phyloP scores from a whole-genome alignment of 2,113 vertebrate species.

The Hemiprocne comata region DNA sequence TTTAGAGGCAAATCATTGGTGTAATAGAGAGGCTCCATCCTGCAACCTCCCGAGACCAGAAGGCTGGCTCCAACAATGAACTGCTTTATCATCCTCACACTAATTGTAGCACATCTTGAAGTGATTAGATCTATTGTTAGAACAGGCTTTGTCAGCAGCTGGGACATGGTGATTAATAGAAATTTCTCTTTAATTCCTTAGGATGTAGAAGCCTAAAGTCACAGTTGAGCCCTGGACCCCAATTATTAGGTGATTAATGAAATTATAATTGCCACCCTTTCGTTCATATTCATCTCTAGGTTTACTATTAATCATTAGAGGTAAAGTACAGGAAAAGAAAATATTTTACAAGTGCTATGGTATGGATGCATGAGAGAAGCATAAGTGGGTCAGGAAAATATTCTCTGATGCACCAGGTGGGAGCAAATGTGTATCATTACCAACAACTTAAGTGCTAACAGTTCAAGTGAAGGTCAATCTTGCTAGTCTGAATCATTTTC shows the following conservation, averaged over 20 bases:
- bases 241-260: slow-evolving; percentile 88
- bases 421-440: slow-evolving; percentile 37
- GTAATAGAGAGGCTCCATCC: slow-evolving; percentile 71
- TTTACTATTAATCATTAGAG: slow-evolving; percentile 76
- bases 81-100: slow-evolving; percentile 84
- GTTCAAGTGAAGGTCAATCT: slow-evolving; percentile 46
- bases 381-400: slow-evolving; percentile 3
- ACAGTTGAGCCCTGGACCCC: slow-evolving; percentile 75
- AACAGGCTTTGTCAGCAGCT: slow-evolving; percentile 79
- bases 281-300: slow-evolving; percentile 71
- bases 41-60: slow-evolving; percentile 70
- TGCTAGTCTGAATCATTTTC: slow-evolving; percentile 18
- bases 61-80: slow-evolving; percentile 79
- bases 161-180: slow-evolving; percentile 73
- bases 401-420: not conserved
- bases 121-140: slow-evolving; percentile 79
- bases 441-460: not conserved
- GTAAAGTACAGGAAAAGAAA: slow-evolving; percentile 35
- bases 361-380: not conserved
- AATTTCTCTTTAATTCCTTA: slow-evolving; percentile 77
- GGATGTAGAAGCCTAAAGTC: slow-evolving; percentile 78
- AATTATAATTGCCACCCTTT: slow-evolving; percentile 78
- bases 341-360: not conserved
- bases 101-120: slow-evolving; percentile 82
- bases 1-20: slow-evolving; percentile 81